A percentile compares a stretch with the other conserved stretches of the same genome.
phyloP scores from a whole-genome alignment of 2,888 invertebrate genomes.

The Hemistola chrysoprasaria region DNA sequence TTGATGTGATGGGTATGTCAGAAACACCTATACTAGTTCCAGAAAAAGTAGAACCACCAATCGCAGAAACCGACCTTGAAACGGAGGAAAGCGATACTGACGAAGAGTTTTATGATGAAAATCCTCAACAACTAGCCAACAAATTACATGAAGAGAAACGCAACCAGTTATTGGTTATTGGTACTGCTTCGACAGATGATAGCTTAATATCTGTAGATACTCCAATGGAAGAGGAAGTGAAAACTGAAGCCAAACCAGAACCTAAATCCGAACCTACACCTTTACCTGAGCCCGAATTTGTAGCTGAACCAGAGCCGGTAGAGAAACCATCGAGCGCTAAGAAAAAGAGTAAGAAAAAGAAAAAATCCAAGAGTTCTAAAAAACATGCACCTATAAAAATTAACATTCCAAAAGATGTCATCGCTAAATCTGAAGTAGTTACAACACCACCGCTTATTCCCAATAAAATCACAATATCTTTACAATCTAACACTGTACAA shows the following conservation, averaged over 20 bases:
- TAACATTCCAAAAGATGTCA: conserved; percentile 82
- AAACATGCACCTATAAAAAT: conserved; percentile 80
- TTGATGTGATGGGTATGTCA: conserved; percentile 77
- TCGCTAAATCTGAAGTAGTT: conserved; percentile 55
- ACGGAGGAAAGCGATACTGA: conserved; percentile 93
- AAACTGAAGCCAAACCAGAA: conserved; percentile 44
- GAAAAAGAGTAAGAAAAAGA: conserved; percentile 87
- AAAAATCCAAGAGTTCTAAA: conserved; percentile 71
- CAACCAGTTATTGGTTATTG: conserved; percentile 80
- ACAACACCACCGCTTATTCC: conserved; percentile 48
- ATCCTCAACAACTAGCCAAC: conserved; percentile 88
- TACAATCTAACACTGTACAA: conserved; percentile 77
- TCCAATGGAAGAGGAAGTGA: conserved; percentile 66
- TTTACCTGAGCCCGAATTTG: conserved; percentile 12
- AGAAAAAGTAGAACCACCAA: conserved; percentile 81
- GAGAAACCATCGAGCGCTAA: conserved; percentile 75
- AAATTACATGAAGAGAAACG: conserved; percentile 89
- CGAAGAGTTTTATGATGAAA: conserved; percentile 93
- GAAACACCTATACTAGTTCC: conserved; percentile 71
- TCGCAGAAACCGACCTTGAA: conserved; percentile 92
- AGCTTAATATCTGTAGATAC: conserved; percentile 82
- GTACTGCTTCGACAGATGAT: conserved; percentile 83
- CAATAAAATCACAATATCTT: conserved; percentile 75
- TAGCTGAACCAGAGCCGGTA: conserved; percentile 68
- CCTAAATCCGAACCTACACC: conserved; percentile 11